Base-by-base conservation (phyloP, 1,140 invertebrate genomes). In the Cecropterus lyciades region DNA sequence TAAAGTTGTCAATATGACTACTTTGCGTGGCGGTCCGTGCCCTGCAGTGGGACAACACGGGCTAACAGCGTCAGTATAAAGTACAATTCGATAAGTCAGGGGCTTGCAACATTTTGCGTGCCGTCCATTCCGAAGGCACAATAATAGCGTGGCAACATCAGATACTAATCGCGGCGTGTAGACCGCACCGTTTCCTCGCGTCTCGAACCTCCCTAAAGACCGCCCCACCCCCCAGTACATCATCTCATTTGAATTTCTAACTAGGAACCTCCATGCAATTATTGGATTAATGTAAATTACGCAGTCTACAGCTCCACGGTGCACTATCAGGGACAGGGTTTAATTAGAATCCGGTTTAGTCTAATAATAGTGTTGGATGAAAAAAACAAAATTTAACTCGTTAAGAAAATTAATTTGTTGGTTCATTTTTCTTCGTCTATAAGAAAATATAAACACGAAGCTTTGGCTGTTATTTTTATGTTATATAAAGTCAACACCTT, bases 221-320 rank as follows among this genome's bases (percentile, higher is more conserved):
- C 75, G 57, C 69, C 69, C 78, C 79, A 75, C 69, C 69, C 73
- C 70, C 74, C 85, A 79, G 84, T 88, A 94, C 95, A 94, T 95
- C 95, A 95, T 94, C 95, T 96, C 95, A 96, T 96, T 96, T 96
- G 95, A 96, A 96, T 96, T 96, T 96, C 95, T 96, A 96, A 96
- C 96, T 96, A 96, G 95, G 95, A 95, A 96, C 95, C 95, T 96
- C 95, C 95, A 95, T 96, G 95, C 95, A 96, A 96, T 96, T 96
- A 96, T 96, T 96, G 95, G 96, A 96, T 96, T 96, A 96, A 96
- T 96, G 95, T 96, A 96, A 96, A 96, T 96, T 96, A 96, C 95
- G 95, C 95, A 94, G 95, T 94, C 95, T 95, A 94, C 85, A 81
- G 90, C 93, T 84, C 85, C 91, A 94, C 93, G 93, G 93, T 94